phyloP scores from a whole-genome alignment of 1,140 invertebrate genomes.

The Rhagoletis zephyria region DNA sequence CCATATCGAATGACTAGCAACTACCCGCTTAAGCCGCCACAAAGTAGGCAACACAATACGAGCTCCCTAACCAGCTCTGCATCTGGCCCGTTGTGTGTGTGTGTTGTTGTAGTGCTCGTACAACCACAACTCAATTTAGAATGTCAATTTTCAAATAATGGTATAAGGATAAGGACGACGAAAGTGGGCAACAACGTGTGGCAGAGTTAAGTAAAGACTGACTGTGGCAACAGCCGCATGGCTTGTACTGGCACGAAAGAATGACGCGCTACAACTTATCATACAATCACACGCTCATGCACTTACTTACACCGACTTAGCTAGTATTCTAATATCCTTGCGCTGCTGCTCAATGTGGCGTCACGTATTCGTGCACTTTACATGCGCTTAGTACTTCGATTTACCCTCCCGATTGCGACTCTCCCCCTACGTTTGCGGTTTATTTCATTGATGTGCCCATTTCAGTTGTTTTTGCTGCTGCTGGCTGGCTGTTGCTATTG shows the following conservation, averaged over 20 bases:
- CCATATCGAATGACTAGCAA: constrained; percentile 17
- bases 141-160: constrained; percentile 49
- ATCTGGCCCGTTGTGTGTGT: too few relatives aligned
- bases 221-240: not conserved
- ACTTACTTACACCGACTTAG: too few relatives aligned
- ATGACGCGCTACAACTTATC: not conserved
- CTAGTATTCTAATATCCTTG: too few relatives aligned
- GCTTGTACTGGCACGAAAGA: not conserved
- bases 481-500: not conserved
- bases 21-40: constrained; percentile 12
- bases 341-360: too few relatives aligned
- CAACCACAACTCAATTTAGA: constrained; percentile 51
- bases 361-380: not conserved
- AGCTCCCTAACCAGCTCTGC: not conserved
- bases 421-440: not conserved
- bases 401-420: not conserved
- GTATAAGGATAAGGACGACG: not conserved
- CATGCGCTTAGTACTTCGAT: not conserved
- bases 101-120: too few relatives aligned
- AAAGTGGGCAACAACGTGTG: not conserved
- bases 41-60: constrained; percentile 28
- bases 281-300: too few relatives aligned
- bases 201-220: not conserved
- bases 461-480: not conserved
- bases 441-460: not conserved